These are phyloP conservation scores for Asobara japonica DNA, from an alignment of 1,140 invertebrate genomes.

Conservation along the genomic window DNA sequence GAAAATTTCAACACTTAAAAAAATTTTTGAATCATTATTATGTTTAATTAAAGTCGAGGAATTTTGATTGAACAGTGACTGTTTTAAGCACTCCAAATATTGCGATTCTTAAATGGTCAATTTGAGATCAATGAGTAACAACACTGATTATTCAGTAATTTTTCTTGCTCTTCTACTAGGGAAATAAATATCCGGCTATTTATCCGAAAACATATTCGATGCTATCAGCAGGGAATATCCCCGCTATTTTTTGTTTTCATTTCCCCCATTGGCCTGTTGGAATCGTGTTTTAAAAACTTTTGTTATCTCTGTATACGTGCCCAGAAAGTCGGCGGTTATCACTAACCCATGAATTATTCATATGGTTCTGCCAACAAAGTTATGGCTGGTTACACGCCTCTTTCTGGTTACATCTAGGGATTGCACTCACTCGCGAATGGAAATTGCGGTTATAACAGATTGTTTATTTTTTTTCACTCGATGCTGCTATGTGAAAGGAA, in stretches of 20 bases:
- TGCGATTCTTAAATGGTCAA: no score
- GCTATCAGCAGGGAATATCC: neutral
- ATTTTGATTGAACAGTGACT: no score
- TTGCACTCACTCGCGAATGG: conserved; percentile 12
- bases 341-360: conserved; percentile 36
- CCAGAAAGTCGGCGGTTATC: conserved; percentile 34
- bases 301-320: conserved; percentile 35
- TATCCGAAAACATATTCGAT: neutral
- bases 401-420: conserved; percentile 26
- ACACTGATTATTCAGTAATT: no score
- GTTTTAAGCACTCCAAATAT: no score
- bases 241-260: neutral
- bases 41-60: no score
- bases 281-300: conserved; percentile 24
- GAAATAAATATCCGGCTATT: neutral
- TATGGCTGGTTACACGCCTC: conserved; percentile 36
- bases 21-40: no score
- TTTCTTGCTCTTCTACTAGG: no score
- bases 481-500: no score
- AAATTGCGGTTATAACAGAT: neutral
- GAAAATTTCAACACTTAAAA: no score
- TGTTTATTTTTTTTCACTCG: conserved; percentile 8
- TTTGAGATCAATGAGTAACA: no score
- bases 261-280: neutral
- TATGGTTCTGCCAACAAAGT: conserved; percentile 35